Evolutionary conservation across 2,888 invertebrate species (phyloP).

Genomic region (Clostera curtula): DNA sequence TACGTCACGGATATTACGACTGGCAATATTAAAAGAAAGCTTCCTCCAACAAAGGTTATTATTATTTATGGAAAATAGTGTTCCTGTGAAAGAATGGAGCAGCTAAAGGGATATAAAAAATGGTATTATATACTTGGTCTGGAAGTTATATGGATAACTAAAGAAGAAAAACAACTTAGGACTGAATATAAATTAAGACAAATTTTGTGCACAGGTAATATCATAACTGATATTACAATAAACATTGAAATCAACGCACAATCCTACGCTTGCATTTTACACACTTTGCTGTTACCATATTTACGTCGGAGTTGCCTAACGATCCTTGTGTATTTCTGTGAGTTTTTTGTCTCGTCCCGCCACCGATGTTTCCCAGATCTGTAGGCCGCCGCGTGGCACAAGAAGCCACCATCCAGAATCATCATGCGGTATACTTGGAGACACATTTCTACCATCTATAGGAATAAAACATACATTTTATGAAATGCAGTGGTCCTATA

Average conservation of each 20-base stretch:
- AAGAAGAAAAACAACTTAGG: too few species aligned
- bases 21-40: too few species aligned
- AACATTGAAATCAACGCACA: background rate
- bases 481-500: background rate
- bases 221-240: background rate
- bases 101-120: too few species aligned
- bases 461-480: conserved; percentile 4
- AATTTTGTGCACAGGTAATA: too few species aligned
- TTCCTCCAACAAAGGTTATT: too few species aligned
- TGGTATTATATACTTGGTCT: too few species aligned
- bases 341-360: conserved; percentile 50
- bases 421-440: conserved; percentile 81
- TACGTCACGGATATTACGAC: too few species aligned
- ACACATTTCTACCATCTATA: conserved; percentile 85
- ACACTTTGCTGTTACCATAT: conserved; percentile 61
- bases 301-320: conserved; percentile 55
- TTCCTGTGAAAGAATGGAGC: too few species aligned
- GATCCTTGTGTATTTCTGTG: conserved; percentile 63
- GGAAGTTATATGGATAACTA: too few species aligned
- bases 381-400: conserved; percentile 77
- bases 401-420: conserved; percentile 82
- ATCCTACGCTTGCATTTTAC: conserved; percentile 26
- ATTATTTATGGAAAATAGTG: too few species aligned
- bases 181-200: too few species aligned
- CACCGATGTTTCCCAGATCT: conserved; percentile 28